Evolutionary conservation across 2,797 vertebrate genomes (phyloP).

Genomic region (Pantherophis alleghaniensis): DNA sequence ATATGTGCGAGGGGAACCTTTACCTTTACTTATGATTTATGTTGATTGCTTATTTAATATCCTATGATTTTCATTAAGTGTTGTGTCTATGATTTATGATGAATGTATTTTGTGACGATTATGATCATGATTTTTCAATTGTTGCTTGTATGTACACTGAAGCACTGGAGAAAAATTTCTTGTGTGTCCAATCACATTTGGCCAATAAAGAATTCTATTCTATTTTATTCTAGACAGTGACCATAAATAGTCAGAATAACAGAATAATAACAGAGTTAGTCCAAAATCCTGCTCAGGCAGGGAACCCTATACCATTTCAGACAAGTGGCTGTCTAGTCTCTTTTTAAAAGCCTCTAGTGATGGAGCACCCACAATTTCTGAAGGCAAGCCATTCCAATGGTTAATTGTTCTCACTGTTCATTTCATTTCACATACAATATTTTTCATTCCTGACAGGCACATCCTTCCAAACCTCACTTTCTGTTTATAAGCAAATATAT

Average conservation of each 20-base stretch:
- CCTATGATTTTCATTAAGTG: too few relatives aligned
- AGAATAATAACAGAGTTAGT: background rate
- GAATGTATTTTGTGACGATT: too few relatives aligned
- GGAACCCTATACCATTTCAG: background rate
- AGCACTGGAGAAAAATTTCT: too few relatives aligned
- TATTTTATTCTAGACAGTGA: background rate
- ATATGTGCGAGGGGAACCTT: too few relatives aligned
- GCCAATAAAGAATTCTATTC: too few relatives aligned
- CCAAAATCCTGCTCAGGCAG: background rate
- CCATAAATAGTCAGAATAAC: background rate
- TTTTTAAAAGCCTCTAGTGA: background rate
- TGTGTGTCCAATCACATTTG: too few relatives aligned
- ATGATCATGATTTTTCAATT: too few relatives aligned
- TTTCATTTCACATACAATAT: background rate
- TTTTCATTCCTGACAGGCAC: background rate
- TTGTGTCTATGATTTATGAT: too few relatives aligned
- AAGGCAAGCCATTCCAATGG: background rate
- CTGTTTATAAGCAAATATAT: background rate
- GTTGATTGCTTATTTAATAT: too few relatives aligned
- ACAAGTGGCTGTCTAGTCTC: background rate
- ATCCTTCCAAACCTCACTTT: background rate
- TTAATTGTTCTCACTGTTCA: background rate
- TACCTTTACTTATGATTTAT: too few relatives aligned
- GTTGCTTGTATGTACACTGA: too few relatives aligned
- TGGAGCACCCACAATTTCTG: background rate